These are phyloP conservation scores for Poecile montanus DNA, from an alignment of 2,797 vertebrate genomes.

Conservation along the genomic window DNA sequence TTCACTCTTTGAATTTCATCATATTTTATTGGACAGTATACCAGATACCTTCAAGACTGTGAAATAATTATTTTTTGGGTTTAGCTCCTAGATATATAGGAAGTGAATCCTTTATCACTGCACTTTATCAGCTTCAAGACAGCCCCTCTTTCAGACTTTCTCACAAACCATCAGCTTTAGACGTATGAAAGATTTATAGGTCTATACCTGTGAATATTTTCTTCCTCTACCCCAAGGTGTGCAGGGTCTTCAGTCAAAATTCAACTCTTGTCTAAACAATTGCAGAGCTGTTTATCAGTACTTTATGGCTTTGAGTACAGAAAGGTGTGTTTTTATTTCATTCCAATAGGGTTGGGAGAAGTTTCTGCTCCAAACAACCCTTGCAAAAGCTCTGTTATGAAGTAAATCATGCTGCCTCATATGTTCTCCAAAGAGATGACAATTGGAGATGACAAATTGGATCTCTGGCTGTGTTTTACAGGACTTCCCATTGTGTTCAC, in stretches of 20 bases:
- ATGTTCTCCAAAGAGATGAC: neutral
- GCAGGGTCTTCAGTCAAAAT: neutral
- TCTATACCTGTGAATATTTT: neutral
- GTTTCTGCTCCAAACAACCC: neutral
- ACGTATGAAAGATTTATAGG: neutral
- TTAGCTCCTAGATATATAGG: neutral
- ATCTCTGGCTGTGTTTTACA: slow-evolving; percentile 30
- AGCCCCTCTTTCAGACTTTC: neutral
- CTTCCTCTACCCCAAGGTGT: neutral
- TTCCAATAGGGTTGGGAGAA: neutral
- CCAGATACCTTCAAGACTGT: neutral
- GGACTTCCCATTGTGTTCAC: slow-evolving; percentile 12
- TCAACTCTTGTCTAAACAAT: neutral
- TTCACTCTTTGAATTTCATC: neutral
- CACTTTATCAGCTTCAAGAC: neutral
- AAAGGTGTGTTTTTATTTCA: neutral
- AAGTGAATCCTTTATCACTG: neutral
- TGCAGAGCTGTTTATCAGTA: neutral
- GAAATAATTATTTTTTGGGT: neutral
- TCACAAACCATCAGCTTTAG: neutral
- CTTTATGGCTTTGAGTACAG: neutral
- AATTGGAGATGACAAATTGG: slow-evolving; percentile 15
- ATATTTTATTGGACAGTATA: neutral
- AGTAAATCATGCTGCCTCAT: neutral
- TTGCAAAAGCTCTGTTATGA: slow-evolving; percentile 1